A percentile compares a stretch with the other conserved stretches of the same genome.
These are phyloP conservation scores for Scolopax bukidnonensis DNA, from an alignment of 2,797 vertebrate species.

Conservation along the genomic window DNA sequence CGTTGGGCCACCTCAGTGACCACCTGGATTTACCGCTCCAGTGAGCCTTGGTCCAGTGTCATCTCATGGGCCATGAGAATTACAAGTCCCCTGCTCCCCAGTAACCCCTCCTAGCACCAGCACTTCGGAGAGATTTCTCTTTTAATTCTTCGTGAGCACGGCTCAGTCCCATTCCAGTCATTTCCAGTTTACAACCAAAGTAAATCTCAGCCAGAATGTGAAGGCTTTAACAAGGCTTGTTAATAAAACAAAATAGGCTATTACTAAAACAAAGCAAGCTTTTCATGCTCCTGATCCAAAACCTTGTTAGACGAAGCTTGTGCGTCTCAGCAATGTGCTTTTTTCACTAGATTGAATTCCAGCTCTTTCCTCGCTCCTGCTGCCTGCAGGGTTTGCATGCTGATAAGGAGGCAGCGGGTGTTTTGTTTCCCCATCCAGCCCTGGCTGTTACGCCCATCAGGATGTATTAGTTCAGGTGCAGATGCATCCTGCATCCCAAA, in stretches of 20 bases:
- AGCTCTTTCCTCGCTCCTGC: background rate
- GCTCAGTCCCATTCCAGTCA: background rate
- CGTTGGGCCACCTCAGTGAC: background rate
- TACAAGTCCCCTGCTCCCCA: background rate
- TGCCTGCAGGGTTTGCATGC: background rate
- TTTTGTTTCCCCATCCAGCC: background rate
- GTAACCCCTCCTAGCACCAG: background rate
- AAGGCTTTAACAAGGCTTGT: background rate
- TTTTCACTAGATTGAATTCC: background rate
- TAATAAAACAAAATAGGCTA: background rate
- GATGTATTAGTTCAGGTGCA: background rate
- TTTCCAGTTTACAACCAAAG: background rate
- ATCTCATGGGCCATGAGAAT: fast-evolving
- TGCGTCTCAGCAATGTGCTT: background rate
- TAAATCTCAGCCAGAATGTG: background rate
- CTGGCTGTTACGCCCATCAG: background rate
- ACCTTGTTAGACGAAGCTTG: background rate
- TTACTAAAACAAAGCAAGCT: background rate
- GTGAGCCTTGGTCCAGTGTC: fast-evolving
- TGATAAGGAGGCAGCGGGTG: background rate
- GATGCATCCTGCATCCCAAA: background rate
- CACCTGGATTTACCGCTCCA: fast-evolving
- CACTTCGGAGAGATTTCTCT: background rate
- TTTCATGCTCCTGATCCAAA: background rate
- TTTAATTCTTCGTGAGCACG: background rate